phyloP scores from a whole-genome alignment of 2,888 invertebrate species.

The Meiosimyza decipiens region DNA sequence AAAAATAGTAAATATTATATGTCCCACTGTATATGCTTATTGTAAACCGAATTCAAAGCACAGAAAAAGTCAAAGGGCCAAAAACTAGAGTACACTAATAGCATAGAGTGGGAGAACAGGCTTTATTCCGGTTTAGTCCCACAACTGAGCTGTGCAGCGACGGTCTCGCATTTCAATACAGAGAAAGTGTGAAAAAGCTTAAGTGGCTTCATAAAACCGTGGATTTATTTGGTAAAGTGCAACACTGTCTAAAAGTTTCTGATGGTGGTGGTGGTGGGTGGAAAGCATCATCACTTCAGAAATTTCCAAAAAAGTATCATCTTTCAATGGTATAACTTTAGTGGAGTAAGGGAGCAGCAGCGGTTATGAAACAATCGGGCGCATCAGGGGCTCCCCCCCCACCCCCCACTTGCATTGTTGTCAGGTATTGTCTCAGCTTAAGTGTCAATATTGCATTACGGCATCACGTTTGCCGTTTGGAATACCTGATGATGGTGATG shows the following conservation, averaged over 20 bases:
- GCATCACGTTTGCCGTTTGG: slow-evolving; percentile 52
- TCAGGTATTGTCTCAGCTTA: slow-evolving; percentile 35
- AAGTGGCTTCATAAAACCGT: slow-evolving; percentile 60
- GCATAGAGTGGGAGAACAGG: not conserved
- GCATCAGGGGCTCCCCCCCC: not conserved
- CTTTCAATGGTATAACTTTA: not conserved
- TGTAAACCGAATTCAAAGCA: no score
- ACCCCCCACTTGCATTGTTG: no score
- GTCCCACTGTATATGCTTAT: no score
- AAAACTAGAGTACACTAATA: not conserved
- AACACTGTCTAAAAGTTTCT: slow-evolving; percentile 10
- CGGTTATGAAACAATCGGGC: not conserved
- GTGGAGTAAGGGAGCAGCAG: not conserved
- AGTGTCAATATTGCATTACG: slow-evolving; percentile 60
- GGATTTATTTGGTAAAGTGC: slow-evolving; percentile 51
- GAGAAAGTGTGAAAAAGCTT: slow-evolving; percentile 59
- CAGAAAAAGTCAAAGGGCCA: no score
- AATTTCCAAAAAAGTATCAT: slow-evolving; percentile 13
- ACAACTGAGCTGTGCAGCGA: not conserved
- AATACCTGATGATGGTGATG: slow-evolving; percentile 34
- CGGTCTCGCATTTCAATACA: slow-evolving; percentile 32
- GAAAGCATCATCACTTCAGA: not conserved
- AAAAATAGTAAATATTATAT: no score
- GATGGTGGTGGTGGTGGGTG: not conserved
- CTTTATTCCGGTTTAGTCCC: slow-evolving; percentile 31